Percentiles rank a stretch among this genome's conserved stretches.
Evolutionary conservation across 2,797 vertebrate species (phyloP).

Genomic region (Amniataba percoides): DNA sequence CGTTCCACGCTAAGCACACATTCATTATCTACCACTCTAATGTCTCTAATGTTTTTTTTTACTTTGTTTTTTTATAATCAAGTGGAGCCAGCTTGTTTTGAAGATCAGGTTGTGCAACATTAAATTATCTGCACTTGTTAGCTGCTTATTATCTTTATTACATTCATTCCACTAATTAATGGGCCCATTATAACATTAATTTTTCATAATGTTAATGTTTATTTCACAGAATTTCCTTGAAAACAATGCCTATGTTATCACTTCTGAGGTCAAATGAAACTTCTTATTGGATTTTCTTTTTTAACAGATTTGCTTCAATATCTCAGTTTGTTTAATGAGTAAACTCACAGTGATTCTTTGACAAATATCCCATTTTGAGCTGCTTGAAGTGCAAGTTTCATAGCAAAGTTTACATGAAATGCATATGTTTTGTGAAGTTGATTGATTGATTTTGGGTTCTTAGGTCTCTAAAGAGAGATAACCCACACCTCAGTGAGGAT

Average conservation of each 20-base stretch:
- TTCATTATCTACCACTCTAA: conserved; percentile 50
- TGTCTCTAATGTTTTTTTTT: conserved; percentile 41
- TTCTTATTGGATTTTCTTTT: neutral
- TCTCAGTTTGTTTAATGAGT: neutral
- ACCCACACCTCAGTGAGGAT: conserved; percentile 89
- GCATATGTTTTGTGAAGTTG: neutral
- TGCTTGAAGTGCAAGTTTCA: neutral
- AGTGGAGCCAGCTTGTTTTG: conserved; percentile 18
- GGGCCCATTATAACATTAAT: neutral
- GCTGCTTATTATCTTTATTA: conserved; percentile 26
- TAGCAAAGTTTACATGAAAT: neutral
- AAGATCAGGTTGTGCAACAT: conserved; percentile 16
- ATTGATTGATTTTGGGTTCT: conserved; percentile 7
- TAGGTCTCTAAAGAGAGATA: conserved; percentile 90
- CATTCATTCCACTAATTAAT: conserved; percentile 20
- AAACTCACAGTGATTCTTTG: neutral
- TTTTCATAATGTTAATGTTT: neutral
- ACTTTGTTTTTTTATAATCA: conserved; percentile 2
- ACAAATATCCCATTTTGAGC: neutral
- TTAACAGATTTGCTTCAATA: neutral
- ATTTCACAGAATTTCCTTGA: neutral
- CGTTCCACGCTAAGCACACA: conserved; percentile 32
- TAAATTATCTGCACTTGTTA: neutral
- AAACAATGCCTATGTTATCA: neutral
- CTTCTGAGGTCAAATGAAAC: neutral